Conservation (phyloP, 2,797 vertebrate species). For the Danio choprae region DNA sequence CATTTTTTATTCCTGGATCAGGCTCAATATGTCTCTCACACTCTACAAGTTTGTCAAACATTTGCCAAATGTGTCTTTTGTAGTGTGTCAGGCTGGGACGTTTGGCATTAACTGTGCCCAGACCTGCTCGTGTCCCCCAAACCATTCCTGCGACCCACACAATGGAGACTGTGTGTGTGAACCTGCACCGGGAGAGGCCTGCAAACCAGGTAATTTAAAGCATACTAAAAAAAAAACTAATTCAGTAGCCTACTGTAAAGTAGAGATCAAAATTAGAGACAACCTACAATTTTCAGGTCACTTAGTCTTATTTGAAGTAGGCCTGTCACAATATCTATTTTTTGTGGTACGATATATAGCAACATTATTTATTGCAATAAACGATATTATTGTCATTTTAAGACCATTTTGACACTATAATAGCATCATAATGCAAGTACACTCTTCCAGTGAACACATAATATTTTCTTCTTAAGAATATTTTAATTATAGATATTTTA, state of each 20-base stretch:
- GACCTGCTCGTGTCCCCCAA: conserved; percentile 76
- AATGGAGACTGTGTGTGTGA: conserved; percentile 79
- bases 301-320: too few relatives aligned
- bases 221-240: neutral
- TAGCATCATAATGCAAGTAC: too few relatives aligned
- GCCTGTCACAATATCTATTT: too few relatives aligned
- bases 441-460: too few relatives aligned
- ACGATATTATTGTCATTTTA: too few relatives aligned
- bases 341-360: too few relatives aligned
- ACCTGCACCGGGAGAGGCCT: conserved; percentile 65
- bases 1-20: conserved; percentile 1
- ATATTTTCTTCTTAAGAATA: too few relatives aligned
- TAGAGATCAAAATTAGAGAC: neutral
- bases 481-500: too few relatives aligned
- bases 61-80: conserved; percentile 42
- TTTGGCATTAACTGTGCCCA: conserved; percentile 80
- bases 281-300: too few relatives aligned
- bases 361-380: too few relatives aligned
- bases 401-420: too few relatives aligned
- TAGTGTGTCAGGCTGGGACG: conserved; percentile 77
- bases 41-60: neutral
- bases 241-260: neutral
- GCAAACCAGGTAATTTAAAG: conserved; percentile 69
- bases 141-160: conserved; percentile 74
- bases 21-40: neutral